Percentiles rank a stretch among this genome's conserved stretches.
Evolutionary conservation across 1,140 invertebrate species (phyloP).

Genomic region (Lucilia sericata): DNA sequence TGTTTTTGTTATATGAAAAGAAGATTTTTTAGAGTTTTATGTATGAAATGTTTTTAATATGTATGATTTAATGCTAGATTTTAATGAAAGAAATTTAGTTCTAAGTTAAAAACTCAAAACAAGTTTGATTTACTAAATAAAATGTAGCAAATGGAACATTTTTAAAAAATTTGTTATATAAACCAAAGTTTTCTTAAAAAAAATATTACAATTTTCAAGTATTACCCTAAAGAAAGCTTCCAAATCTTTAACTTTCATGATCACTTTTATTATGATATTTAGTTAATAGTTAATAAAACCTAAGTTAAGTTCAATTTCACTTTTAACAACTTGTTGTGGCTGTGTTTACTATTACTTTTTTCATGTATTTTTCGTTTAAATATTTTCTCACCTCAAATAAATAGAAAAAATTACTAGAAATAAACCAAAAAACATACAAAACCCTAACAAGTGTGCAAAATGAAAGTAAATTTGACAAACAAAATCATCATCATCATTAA

Average conservation of each 20-base stretch:
- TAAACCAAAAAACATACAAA: neutral
- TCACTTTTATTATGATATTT: neutral
- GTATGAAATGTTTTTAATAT: neutral
- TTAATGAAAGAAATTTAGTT: no score
- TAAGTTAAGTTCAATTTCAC: neutral
- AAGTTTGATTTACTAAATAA: no score
- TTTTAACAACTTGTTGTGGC: slow-evolving; percentile 5
- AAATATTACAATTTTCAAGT: no score
- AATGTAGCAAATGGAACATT: no score
- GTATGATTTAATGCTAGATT: neutral
- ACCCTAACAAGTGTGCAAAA: neutral
- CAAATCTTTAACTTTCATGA: neutral
- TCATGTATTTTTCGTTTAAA: neutral
- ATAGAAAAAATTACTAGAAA: neutral
- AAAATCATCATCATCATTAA: neutral
- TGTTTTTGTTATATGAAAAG: neutral
- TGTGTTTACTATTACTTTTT: slow-evolving; percentile 3
- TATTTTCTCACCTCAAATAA: slow-evolving; percentile 6
- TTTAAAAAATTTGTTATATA: no score
- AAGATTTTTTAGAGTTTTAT: neutral
- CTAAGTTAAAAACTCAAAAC: no score
- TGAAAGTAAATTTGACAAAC: slow-evolving; percentile 11
- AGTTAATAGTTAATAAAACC: neutral
- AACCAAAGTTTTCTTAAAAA: no score
- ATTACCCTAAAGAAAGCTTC: no score